Base-by-base conservation (phyloP, 2,113 vertebrate species). In the Sminthopsis crassicaudata region DNA sequence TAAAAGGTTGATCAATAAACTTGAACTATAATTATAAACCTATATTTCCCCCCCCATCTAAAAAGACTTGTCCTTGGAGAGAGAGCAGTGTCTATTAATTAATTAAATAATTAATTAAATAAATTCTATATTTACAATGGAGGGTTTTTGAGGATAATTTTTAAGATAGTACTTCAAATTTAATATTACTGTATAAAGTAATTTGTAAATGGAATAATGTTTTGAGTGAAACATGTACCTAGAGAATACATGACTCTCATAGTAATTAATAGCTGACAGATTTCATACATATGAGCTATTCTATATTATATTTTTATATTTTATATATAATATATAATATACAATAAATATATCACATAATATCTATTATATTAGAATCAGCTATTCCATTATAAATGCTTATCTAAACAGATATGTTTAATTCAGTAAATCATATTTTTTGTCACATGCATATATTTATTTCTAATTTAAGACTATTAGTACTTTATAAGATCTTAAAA, bases 201-300 rank as follows among this genome's bases (percentile, higher is more conserved):
- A 95, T 50, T 92, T 96, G 55, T 93, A 97, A 96, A 94, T 95
- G 97, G 96, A 95, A 97, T 97, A 96, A 96, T 93, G 54, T 94
- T 93, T 96, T 92, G 93, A 53, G 96, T 97, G 91, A 97, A 97
- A 98, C 51, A 95, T 92, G 93, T 90, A 55, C 14, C 92, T 57
- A 97, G 96, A 95, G 96, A 94, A 84, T 8, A 51, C 23, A 0
- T 90, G 90, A 95, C 76, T 95, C 90, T 95, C 90, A 95, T 91
- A 93, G 54, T 96, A 98, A 94, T 84, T 96, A 98, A 94, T 84
- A 93, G 95, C 97, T 97, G 97, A 97, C 96, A 98, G 96, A 98
- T 50, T 97, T 96, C 96, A 98, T 97, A 98, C 30, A 0, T 97
- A 97, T 97, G 96, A 97, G 46, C 46, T 3, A 48, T 48, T 48